phyloP scores from a whole-genome alignment of 2,797 vertebrate genomes.

The Poecilia velifera region DNA sequence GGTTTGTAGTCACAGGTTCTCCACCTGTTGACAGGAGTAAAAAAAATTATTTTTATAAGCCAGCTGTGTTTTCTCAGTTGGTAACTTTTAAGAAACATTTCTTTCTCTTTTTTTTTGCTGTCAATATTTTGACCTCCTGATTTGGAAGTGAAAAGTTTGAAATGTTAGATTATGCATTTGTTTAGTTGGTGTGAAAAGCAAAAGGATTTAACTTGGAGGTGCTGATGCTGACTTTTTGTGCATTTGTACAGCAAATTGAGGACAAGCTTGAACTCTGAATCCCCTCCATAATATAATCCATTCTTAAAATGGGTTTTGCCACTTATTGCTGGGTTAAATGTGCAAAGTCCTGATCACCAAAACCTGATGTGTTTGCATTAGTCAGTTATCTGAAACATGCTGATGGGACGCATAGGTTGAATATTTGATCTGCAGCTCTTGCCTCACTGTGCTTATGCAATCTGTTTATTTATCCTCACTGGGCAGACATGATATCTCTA shows the following conservation, averaged over 20 bases:
- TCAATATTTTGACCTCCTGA: not conserved
- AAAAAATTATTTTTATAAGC: slow-evolving; percentile 42
- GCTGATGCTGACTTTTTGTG: slow-evolving; percentile 1
- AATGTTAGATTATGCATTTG: not conserved
- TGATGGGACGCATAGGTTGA: slow-evolving; percentile 19
- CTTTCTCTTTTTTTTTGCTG: slow-evolving; percentile 3
- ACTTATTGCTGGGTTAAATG: slow-evolving; percentile 11
- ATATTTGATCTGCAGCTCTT: slow-evolving; percentile 28
- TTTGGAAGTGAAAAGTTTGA: slow-evolving; percentile 20
- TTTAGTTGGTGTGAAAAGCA: not conserved
- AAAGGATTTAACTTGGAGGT: not conserved
- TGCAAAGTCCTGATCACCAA: not conserved
- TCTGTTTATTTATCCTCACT: slow-evolving; percentile 21
- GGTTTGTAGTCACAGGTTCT: slow-evolving; percentile 56
- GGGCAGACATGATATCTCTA: slow-evolving; percentile 25
- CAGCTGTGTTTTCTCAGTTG: slow-evolving; percentile 56
- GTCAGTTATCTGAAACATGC: slow-evolving; percentile 14
- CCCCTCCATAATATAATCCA: slow-evolving; percentile 56
- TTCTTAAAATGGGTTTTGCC: slow-evolving; percentile 26
- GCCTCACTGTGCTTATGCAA: slow-evolving; percentile 8
- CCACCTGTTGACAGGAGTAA: slow-evolving; percentile 59
- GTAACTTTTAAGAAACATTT: slow-evolving; percentile 37
- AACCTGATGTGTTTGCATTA: slow-evolving; percentile 1
- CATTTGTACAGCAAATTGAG: slow-evolving; percentile 7
- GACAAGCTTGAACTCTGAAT: slow-evolving; percentile 53